Conservation (phyloP, 2,797 vertebrate species). For the Euthynnus affinis region DNA sequence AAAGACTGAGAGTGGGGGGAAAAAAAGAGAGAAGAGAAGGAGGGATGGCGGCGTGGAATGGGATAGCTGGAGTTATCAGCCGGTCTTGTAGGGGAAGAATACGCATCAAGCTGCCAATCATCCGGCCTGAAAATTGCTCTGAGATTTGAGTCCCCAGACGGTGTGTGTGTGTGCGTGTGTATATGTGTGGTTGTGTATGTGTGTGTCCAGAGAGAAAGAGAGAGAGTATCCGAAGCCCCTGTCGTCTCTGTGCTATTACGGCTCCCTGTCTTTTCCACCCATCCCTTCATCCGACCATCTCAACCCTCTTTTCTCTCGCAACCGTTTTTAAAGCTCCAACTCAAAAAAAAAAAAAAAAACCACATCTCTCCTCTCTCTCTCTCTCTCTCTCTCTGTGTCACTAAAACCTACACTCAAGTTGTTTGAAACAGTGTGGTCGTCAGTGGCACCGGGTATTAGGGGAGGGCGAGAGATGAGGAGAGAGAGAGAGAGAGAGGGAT, state of each 20-base stretch:
- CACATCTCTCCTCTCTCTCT: slow-evolving; percentile 56
- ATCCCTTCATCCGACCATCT: slow-evolving; percentile 68
- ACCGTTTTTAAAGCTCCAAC: slow-evolving; percentile 72
- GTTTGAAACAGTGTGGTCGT: slow-evolving; percentile 59
- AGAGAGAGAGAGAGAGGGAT: slow-evolving; percentile 57
- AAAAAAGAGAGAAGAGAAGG: slow-evolving; percentile 50
- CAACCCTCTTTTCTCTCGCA: slow-evolving; percentile 41
- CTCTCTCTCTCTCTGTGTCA: slow-evolving; percentile 58
- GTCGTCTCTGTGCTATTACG: slow-evolving; percentile 77
- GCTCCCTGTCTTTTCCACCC: slow-evolving; percentile 51
- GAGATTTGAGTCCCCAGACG: slow-evolving; percentile 92
- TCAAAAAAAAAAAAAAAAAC: slow-evolving; percentile 79
- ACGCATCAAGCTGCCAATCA: slow-evolving; percentile 92
- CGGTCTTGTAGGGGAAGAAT: slow-evolving; percentile 86
- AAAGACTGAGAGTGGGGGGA: slow-evolving; percentile 45
- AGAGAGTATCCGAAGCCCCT: slow-evolving; percentile 71
- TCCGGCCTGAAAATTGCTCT: slow-evolving; percentile 89
- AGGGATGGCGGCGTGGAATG: slow-evolving; percentile 71
- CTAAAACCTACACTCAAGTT: slow-evolving; percentile 74
- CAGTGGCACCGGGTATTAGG: slow-evolving; percentile 67
- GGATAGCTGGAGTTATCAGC: slow-evolving; percentile 86
- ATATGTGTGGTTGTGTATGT: slow-evolving; percentile 52
- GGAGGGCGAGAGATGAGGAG: slow-evolving; percentile 56
- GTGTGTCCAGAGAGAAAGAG: slow-evolving; percentile 50
- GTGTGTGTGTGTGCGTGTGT: slow-evolving; percentile 60